Percentiles rank a stretch among this genome's conserved stretches.
phyloP scores from a whole-genome alignment of 2,888 invertebrate genomes.

The Galeopsomyia nigrocyanea region DNA sequence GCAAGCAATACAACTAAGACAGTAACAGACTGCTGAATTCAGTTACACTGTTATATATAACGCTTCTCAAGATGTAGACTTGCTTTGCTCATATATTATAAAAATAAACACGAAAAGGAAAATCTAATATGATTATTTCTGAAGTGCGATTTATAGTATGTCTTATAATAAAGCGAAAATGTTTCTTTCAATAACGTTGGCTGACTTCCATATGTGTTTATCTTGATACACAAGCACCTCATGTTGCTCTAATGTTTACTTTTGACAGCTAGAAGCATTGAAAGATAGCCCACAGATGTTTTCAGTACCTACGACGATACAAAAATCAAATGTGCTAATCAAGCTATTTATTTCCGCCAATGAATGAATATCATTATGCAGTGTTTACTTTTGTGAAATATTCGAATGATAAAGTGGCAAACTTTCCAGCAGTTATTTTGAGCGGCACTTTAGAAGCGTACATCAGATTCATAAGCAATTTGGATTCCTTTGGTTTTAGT shows the following conservation, averaged over 20 bases:
- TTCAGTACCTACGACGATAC: constrained; percentile 28
- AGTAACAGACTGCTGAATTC: too few species aligned
- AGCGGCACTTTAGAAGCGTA: constrained; percentile 51
- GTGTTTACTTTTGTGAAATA: constrained; percentile 53
- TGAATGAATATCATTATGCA: background rate
- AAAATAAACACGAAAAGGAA: too few species aligned
- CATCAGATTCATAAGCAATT: constrained; percentile 51
- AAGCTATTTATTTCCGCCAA: background rate
- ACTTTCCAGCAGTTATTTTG: constrained; percentile 58
- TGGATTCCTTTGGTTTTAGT: constrained; percentile 47
- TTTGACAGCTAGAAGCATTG: constrained; percentile 22
- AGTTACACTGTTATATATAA: too few species aligned
- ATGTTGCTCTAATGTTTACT: background rate
- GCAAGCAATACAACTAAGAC: too few species aligned
- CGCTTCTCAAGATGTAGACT: too few species aligned
- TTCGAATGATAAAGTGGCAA: constrained; percentile 54
- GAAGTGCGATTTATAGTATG: too few species aligned
- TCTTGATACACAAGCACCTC: too few species aligned
- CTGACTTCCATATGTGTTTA: too few species aligned
- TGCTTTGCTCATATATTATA: too few species aligned
- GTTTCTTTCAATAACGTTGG: too few species aligned
- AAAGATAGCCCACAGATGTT: constrained; percentile 17
- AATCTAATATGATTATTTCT: too few species aligned
- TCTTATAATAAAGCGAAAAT: too few species aligned
- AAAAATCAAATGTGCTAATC: background rate